These are phyloP conservation scores for Gavialis gangeticus DNA, from an alignment of 2,113 vertebrate genomes.

Conservation along the genomic window DNA sequence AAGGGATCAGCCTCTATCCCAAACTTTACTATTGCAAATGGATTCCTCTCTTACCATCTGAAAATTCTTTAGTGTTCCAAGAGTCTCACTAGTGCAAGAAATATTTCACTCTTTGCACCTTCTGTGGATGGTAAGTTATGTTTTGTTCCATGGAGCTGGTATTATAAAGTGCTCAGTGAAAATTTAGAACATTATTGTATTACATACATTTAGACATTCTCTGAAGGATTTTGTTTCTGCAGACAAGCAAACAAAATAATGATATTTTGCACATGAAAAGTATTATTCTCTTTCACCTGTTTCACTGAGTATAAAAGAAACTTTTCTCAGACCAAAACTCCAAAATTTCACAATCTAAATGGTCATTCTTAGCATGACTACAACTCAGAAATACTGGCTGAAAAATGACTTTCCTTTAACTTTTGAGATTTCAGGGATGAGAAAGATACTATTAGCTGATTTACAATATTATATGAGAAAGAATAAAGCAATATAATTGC, in stretches of 20 bases:
- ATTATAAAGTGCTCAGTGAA: not conserved
- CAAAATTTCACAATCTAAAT: not conserved
- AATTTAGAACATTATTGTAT: not conserved
- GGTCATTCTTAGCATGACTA: not conserved
- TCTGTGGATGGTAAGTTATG: not conserved
- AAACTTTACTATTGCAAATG: not conserved
- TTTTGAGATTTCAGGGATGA: conserved; percentile 17
- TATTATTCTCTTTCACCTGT: not conserved
- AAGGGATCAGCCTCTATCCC: not conserved
- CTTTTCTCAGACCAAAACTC: not conserved
- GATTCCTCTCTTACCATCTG: not conserved
- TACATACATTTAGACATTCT: not conserved
- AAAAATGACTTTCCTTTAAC: not conserved
- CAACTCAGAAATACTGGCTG: not conserved
- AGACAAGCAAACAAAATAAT: not conserved
- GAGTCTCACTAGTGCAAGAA: not conserved
- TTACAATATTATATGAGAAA: not conserved
- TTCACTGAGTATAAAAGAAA: conserved; percentile 2
- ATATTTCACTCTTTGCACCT: not conserved
- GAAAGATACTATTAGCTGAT: not conserved
- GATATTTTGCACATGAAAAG: not conserved
- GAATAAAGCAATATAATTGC: conserved; percentile 2
- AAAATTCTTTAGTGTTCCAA: not conserved
- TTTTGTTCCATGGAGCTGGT: not conserved
- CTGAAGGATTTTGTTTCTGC: not conserved